These are phyloP conservation scores for Prostheceraeus crozeri DNA, from an alignment of 2,888 invertebrate genomes.

Conservation along the genomic window DNA sequence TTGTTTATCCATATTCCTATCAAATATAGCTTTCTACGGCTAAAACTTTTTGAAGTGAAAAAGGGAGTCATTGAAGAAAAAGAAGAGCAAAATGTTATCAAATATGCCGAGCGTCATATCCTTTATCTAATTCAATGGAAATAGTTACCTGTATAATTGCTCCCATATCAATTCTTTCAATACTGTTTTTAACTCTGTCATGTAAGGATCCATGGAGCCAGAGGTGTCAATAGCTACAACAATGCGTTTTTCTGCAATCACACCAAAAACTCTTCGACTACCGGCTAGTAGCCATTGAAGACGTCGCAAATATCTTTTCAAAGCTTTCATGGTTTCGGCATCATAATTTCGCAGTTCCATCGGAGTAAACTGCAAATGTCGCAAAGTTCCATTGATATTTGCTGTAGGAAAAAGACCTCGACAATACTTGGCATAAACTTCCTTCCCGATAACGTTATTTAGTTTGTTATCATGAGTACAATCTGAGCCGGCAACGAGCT, in stretches of 20 bases:
- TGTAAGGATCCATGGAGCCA: slow-evolving; percentile 55
- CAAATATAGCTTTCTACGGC: no score
- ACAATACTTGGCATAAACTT: slow-evolving; percentile 53
- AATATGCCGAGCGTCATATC: no score
- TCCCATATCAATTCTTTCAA: slow-evolving; percentile 56
- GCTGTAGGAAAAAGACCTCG: slow-evolving; percentile 55
- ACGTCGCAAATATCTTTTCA: slow-evolving; percentile 52
- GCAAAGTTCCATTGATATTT: slow-evolving; percentile 55
- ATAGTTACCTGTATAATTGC: slow-evolving; percentile 49
- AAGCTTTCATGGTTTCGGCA: slow-evolving; percentile 46
- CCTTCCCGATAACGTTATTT: slow-evolving; percentile 49
- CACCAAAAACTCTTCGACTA: slow-evolving; percentile 54
- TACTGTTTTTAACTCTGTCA: slow-evolving; percentile 55
- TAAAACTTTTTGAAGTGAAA: no score
- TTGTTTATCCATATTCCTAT: no score
- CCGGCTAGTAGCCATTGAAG: slow-evolving; percentile 57
- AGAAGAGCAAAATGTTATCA: no score
- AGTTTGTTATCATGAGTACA: slow-evolving; percentile 52
- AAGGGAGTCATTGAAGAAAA: no score
- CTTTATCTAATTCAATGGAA: no score
- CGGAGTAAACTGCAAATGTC: slow-evolving; percentile 54
- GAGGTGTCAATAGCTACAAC: slow-evolving; percentile 55
- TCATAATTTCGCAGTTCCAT: slow-evolving; percentile 54
- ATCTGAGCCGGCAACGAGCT: slow-evolving; percentile 53
- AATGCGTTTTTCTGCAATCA: slow-evolving; percentile 51